Conservation (phyloP, 2,113 vertebrate genomes). For the Plectropomus leopardus region DNA sequence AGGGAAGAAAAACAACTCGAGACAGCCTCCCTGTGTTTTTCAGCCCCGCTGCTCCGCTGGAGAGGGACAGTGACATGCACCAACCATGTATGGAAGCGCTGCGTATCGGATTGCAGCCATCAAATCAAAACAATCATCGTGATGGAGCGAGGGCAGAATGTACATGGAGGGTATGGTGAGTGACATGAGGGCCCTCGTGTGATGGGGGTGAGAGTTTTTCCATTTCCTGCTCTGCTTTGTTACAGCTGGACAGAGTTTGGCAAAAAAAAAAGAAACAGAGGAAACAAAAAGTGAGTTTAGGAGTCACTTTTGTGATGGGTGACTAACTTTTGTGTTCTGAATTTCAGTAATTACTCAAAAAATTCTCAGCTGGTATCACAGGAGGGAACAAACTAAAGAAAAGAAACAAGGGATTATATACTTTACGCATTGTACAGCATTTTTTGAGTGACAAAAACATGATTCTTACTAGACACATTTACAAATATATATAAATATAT, state of each 20-base stretch:
- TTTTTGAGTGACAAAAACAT: not conserved
- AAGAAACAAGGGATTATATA: not conserved
- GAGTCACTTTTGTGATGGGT: not conserved
- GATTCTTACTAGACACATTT: not conserved
- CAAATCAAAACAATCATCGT: slow-evolving; percentile 69
- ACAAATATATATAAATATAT: not conserved
- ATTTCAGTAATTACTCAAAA: not conserved
- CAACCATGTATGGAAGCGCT: slow-evolving; percentile 39
- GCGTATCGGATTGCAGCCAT: slow-evolving; percentile 57
- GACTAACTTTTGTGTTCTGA: not conserved
- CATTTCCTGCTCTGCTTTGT: slow-evolving; percentile 26
- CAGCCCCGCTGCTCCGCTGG: slow-evolving; percentile 21
- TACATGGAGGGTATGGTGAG: slow-evolving; percentile 46
- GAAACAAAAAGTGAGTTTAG: not conserved
- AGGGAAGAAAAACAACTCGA: slow-evolving; percentile 57
- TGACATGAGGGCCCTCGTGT: slow-evolving; percentile 47
- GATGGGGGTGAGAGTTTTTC: slow-evolving; percentile 12
- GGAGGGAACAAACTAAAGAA: not conserved
- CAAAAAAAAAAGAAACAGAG: not conserved
- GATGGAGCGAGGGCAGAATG: slow-evolving; percentile 37
- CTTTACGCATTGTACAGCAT: not conserved
- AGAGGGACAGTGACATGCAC: slow-evolving; percentile 59
- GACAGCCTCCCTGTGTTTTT: slow-evolving; percentile 55
- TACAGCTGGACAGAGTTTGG: not conserved
- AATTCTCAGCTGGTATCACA: not conserved